A percentile compares a stretch with the other conserved stretches of the same genome.
Conservation (phyloP, 1,140 invertebrate genomes). For the Musca domestica region DNA sequence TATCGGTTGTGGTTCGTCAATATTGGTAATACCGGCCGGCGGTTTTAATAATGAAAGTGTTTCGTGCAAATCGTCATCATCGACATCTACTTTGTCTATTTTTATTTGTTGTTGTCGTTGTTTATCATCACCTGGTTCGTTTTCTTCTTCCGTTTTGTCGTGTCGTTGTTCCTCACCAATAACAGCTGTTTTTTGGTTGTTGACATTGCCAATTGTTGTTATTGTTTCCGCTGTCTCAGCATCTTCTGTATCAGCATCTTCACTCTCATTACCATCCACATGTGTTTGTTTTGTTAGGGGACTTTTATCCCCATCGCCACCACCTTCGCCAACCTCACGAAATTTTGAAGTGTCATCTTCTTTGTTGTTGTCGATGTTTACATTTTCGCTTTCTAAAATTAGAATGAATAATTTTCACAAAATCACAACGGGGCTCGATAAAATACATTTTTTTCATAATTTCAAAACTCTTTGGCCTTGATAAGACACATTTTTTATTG, state of each 20-base stretch:
- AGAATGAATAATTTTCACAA: conserved; percentile 16
- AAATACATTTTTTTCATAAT: not conserved
- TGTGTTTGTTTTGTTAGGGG: not conserved
- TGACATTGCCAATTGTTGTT: not conserved
- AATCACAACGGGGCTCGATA: not conserved
- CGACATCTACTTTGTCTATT: not conserved
- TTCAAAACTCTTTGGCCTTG: not conserved
- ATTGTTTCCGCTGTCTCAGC: not conserved
- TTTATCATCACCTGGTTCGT: not conserved
- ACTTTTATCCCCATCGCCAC: too few species aligned
- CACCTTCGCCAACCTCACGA: too few species aligned
- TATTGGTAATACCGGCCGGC: not conserved
- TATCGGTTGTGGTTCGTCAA: not conserved
- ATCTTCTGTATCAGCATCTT: conserved; percentile 9
- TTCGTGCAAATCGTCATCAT: not conserved
- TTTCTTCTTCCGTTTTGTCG: not conserved
- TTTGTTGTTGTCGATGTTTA: not conserved
- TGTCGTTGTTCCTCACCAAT: not conserved
- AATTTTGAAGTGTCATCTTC: not conserved
- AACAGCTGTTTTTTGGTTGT: not conserved
- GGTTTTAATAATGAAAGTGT: not conserved
- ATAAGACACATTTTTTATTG: not conserved
- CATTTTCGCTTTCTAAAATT: conserved; percentile 24
- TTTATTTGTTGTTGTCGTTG: conserved; percentile 8
- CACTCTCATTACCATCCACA: not conserved